A percentile compares a stretch with the other conserved stretches of the same genome.
phyloP scores from a whole-genome alignment of 2,888 invertebrate genomes.

The Peribatodes rhomboidaria region DNA sequence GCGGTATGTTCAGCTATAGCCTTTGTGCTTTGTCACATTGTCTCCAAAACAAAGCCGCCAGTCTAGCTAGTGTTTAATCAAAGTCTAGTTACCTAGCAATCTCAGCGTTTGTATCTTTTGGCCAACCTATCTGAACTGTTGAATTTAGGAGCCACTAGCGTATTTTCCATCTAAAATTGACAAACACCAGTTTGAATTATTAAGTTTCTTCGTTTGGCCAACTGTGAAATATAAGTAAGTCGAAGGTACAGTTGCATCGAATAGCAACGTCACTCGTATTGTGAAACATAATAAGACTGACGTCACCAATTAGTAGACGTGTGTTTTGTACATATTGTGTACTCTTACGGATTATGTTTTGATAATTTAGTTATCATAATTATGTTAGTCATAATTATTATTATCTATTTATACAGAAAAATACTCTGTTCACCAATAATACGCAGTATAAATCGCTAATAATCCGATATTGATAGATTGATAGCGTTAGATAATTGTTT shows the following conservation, averaged over 20 bases:
- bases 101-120: slow-evolving; percentile 9
- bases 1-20: slow-evolving; percentile 1
- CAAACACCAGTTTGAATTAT: neutral
- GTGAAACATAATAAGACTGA: slow-evolving; percentile 42
- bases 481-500: too few species aligned
- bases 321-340: neutral
- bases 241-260: slow-evolving; percentile 24
- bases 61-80: slow-evolving; percentile 30
- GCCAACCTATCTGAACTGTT: neutral
- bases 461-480: neutral
- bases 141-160: neutral
- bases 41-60: slow-evolving; percentile 29
- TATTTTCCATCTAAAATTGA: neutral
- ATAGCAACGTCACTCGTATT: slow-evolving; percentile 45
- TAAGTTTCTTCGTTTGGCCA: neutral
- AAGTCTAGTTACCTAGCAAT: slow-evolving; percentile 18
- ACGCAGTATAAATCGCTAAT: neutral
- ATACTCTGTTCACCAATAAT: neutral
- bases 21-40: slow-evolving; percentile 26
- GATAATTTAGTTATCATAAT: slow-evolving; percentile 4
- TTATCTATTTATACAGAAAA: too few species aligned
- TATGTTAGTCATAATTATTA: neutral
- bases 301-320: slow-evolving; percentile 32
- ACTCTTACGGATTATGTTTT: neutral
- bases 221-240: neutral